Evolutionary conservation across 2,797 vertebrate genomes (phyloP).

Genomic region (Molossus alvarezi): DNA sequence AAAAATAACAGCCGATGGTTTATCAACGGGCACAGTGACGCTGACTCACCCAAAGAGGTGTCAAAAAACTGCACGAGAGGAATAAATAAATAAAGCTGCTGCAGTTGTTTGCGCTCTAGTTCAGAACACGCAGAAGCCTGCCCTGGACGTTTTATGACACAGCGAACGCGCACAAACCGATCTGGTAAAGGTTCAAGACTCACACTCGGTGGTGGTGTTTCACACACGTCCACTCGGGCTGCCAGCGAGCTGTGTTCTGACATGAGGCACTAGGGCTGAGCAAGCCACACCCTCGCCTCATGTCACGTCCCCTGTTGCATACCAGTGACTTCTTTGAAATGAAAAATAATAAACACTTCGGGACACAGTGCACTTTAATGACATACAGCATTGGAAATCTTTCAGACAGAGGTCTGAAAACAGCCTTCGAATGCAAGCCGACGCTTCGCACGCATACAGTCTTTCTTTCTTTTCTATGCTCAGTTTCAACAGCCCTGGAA

Average conservation of each 20-base stretch:
- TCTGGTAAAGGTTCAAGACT: conserved; percentile 90
- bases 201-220: conserved; percentile 89
- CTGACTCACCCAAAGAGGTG: conserved; percentile 89
- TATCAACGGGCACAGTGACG: conserved; percentile 91
- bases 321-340: conserved; percentile 90
- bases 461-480: conserved; percentile 77
- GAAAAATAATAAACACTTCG: conserved; percentile 86
- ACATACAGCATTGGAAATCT: conserved; percentile 89
- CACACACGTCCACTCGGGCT: conserved; percentile 85
- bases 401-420: conserved; percentile 88
- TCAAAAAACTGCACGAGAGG: conserved; percentile 90
- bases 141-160: conserved; percentile 86
- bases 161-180: conserved; percentile 87
- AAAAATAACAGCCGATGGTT: conserved; percentile 90
- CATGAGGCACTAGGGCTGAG: conserved; percentile 93
- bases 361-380: conserved; percentile 90
- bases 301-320: conserved; percentile 87
- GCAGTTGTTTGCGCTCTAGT: conserved; percentile 89
- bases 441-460: conserved; percentile 88
- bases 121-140: conserved; percentile 88
- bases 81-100: conserved; percentile 94
- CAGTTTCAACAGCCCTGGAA: conserved; percentile 87
- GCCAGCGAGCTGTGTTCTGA: conserved; percentile 88
- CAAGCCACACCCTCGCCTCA: conserved; percentile 89
- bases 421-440: conserved; percentile 88